Percentiles rank a stretch among this genome's conserved stretches.
These are phyloP conservation scores for Ginglymostoma cirratum DNA, from an alignment of 2,113 vertebrate genomes.

Conservation along the genomic window DNA sequence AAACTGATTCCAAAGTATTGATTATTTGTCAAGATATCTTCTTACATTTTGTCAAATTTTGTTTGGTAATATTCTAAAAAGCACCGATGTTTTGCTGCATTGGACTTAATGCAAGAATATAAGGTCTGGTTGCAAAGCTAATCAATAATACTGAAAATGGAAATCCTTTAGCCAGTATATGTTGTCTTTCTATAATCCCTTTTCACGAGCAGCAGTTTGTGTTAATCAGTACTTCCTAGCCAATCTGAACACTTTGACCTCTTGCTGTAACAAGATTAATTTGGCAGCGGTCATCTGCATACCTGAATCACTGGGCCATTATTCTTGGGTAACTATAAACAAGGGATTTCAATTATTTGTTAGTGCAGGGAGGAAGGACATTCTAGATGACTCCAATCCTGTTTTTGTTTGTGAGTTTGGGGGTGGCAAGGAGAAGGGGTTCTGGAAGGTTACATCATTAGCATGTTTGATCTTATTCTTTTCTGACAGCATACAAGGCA, in stretches of 20 bases:
- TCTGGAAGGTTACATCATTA: not conserved
- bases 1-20: no score
- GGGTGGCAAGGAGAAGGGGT: no score
- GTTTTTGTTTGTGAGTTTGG: not conserved
- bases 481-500: not conserved
- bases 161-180: not conserved
- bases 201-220: not conserved
- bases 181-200: not conserved
- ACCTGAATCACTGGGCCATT: not conserved
- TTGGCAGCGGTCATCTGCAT: not conserved
- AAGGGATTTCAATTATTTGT: not conserved
- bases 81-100: no score
- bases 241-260: not conserved
- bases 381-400: not conserved
- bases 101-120: no score
- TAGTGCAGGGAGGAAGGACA: not conserved
- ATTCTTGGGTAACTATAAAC: not conserved
- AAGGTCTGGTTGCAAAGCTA: not conserved
- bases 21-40: no score
- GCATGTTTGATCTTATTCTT: not conserved
- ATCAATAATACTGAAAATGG: not conserved
- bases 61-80: no score
- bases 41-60: no score
- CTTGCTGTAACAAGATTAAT: not conserved
- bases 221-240: not conserved